Conservation (phyloP, 2,888 invertebrate genomes). For the Folsomia manolachei region DNA sequence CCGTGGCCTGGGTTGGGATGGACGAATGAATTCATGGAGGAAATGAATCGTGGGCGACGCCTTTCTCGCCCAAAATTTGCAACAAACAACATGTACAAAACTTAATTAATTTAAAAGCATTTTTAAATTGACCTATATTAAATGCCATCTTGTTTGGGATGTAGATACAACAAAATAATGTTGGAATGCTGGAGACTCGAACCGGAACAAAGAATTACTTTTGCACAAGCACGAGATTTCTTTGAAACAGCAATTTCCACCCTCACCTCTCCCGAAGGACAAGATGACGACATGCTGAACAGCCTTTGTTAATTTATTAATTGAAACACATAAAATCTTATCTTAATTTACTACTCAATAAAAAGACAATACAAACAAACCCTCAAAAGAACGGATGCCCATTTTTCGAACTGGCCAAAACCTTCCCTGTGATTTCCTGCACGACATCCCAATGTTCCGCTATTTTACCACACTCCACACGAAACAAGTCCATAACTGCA, state of each 20-base stretch:
- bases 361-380: no score
- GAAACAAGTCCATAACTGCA: conserved; percentile 16
- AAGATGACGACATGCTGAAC: background rate
- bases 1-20: conserved; percentile 31
- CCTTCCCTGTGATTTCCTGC: background rate
- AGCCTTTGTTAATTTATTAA: background rate
- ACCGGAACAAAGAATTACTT: conserved; percentile 28
- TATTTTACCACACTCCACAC: conserved; percentile 17
- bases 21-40: conserved; percentile 28
- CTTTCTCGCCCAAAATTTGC: conserved; percentile 22
- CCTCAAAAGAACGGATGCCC: conserved; percentile 19
- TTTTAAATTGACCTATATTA: background rate
- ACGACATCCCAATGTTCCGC: conserved; percentile 24
- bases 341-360: no score
- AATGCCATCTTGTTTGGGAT: no score
- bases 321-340: no score
- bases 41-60: conserved; percentile 30
- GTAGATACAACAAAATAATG: conserved; percentile 34
- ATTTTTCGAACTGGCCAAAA: conserved; percentile 2
- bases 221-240: conserved; percentile 25
- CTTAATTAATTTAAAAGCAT: background rate
- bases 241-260: conserved; percentile 19
- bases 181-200: conserved; percentile 31
- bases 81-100: conserved; percentile 31
- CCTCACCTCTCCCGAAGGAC: conserved; percentile 8